These are phyloP conservation scores for Maniola jurtina DNA, from an alignment of 1,140 invertebrate species.

Conservation along the genomic window DNA sequence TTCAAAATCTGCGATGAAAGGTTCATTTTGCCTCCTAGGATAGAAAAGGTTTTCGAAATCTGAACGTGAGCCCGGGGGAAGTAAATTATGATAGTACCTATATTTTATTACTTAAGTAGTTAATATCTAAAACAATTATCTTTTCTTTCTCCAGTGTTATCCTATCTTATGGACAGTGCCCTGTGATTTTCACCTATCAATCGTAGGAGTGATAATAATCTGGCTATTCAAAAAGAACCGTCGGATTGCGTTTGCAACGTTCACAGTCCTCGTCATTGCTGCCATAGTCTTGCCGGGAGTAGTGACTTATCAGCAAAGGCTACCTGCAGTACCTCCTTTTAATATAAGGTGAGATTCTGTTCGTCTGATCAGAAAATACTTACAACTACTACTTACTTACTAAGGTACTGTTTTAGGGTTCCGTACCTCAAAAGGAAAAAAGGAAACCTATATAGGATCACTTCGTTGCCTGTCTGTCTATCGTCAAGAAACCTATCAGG, in stretches of 20 bases:
- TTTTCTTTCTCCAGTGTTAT: slow-evolving; percentile 18
- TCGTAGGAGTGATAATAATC: slow-evolving; percentile 2
- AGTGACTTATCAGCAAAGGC: slow-evolving; percentile 8
- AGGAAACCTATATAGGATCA: too few species aligned
- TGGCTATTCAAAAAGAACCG: slow-evolving; percentile 12
- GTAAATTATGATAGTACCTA: too few species aligned
- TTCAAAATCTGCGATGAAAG: too few species aligned
- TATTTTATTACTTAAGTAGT: background rate
- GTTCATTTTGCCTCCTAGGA: too few species aligned
- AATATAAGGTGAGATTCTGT: background rate
- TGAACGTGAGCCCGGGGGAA: too few species aligned
- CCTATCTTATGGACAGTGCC: slow-evolving; percentile 16
- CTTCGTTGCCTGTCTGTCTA: too few species aligned
- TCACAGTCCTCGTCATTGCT: background rate
- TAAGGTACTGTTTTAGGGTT: too few species aligned
- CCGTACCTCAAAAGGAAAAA: too few species aligned
- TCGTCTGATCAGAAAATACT: background rate
- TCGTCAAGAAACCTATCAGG: too few species aligned
- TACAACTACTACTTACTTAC: background rate
- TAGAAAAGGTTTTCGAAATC: too few species aligned
- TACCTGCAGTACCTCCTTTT: slow-evolving; percentile 8
- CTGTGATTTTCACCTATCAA: slow-evolving; percentile 22
- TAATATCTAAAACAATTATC: background rate
- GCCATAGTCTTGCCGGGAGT: slow-evolving; percentile 5
- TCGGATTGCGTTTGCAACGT: background rate